Base-by-base conservation (phyloP, 53 echinoderm and acorn worm species). In the Temnopleurus reevesii region DNA sequence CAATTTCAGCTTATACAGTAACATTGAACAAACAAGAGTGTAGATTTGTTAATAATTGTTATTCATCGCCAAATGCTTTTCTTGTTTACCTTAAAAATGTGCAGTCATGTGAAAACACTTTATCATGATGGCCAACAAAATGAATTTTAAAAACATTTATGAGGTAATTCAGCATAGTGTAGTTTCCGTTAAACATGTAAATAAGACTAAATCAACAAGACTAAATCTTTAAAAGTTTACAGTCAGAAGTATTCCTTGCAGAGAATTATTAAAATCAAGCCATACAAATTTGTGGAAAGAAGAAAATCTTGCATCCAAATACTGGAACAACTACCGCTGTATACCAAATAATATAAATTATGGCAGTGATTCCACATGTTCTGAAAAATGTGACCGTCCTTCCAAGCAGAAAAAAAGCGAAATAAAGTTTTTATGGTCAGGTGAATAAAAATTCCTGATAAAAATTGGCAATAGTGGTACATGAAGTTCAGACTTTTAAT, bases 341-440 rank as follows among this genome's bases (percentile, higher is more conserved):
- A 65, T 65, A 35, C 65, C n/a, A n/a, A n/a, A n/a, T 65, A 34
- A 33, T 65, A 65, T 35, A 35, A 65, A 33, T 65, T 34, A 65
- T 65, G 65, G 65, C 65, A 65, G 65, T 65, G 35, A 17, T 34
- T 17, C 17, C 18, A 34, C 35, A 5, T 18, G 33, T 17, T 27
- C 18, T 12, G 26, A 30, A 10, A 35, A 65, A 4, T 35, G 35
- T 34, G 33, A 65, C 30, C 28, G 30, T 4, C 23, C 9, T 56
- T 56, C 5, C 23, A 56, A n/a, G 17, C 56, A 56, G 24, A 8
- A 21, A 21, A 2, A 3, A 56, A 56, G 56, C 0, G 5, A 21
- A n/a, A 6, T n/a, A 21, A 12, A 9, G 27, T 28, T 59, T 2
- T 59, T 4, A 59, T 59, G 3, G 27, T 27, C 10, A 59, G 27